Base-by-base conservation (phyloP, 2,888 invertebrate genomes). In the Boloria selene region DNA sequence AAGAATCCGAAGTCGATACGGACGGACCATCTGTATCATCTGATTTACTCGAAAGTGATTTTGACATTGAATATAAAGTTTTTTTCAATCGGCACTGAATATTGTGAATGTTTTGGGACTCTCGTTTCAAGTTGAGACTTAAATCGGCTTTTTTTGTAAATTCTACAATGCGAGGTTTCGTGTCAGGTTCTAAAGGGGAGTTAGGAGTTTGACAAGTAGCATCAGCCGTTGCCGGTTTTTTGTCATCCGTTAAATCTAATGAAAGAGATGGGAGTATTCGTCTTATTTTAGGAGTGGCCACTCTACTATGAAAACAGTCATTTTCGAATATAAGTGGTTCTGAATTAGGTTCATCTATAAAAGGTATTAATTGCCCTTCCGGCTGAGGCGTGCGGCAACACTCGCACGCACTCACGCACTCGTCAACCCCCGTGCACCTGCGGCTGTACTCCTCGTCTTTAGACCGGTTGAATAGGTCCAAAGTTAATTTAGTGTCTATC, bases 301-400 rank as follows among this genome's bases (percentile, higher is more conserved):
- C 83, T 68, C 80, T 84, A 38, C 83, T 77, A 2, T 80, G 76
- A 1, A 80, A 74, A 17, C 78, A 76, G 61, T 89, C 88, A 64
- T 84, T 87, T 78, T 92, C 92, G 69, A 87, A 88, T 78, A 92
- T 92, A 14, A 91, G 70, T 4, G 91, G 93, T 67, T 92, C 92
- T 0, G 78, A 87, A 70, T 84, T 86, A 0, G 91, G 90, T 65
- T 90, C 92, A 75, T 93, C 93, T 58, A 93, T 93, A 75, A 74
- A 93, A 0, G 93, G 92, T 67, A 93, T 93, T 42, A 80, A 85
- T 26, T 84, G 84, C 0, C 84, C 68, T 67, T 92, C 91, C 0
- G 91, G 91, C 66, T 90, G 90, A 49, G 90, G 91, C 42, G 87
- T 85, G 64, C 91, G 90, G 68, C 91, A 92, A 69, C 91, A 92